These are phyloP conservation scores for Parotocinclus haroldoi DNA, from an alignment of 2,797 vertebrate species.

Conservation along the genomic window DNA sequence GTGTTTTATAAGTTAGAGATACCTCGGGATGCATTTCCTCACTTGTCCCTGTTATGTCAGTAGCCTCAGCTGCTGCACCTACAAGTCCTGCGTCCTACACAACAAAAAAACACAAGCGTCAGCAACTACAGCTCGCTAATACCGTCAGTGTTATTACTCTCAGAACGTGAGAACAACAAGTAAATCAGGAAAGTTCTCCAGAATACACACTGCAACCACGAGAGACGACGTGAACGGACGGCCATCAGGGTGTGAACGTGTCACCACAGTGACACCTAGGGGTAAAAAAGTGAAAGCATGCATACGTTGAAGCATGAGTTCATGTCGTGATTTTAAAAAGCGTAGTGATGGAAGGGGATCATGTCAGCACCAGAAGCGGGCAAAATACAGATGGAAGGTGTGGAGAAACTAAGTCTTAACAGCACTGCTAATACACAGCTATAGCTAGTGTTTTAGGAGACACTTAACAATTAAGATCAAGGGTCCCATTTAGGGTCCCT, in stretches of 20 bases:
- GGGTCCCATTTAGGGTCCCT: no score
- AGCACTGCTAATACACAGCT: no score
- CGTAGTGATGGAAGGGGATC: background rate
- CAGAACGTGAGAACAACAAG: no score
- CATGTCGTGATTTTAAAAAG: background rate
- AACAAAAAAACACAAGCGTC: slow-evolving; percentile 8
- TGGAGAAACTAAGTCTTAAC: no score
- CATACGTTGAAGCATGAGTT: background rate
- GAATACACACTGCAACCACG: background rate
- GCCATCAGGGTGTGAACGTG: background rate
- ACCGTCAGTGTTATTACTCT: background rate
- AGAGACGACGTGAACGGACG: background rate
- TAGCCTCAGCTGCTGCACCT: background rate
- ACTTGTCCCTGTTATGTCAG: background rate
- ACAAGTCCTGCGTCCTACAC: slow-evolving; percentile 19
- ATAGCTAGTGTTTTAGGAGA: no score
- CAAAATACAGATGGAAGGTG: background rate
- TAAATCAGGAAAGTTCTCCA: background rate
- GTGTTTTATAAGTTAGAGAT: slow-evolving; percentile 1
- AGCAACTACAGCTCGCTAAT: background rate
- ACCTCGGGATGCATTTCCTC: slow-evolving; percentile 16
- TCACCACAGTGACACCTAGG: slow-evolving; percentile 15
- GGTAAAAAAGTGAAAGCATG: slow-evolving; percentile 2
- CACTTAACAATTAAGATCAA: no score
- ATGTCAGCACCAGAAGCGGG: background rate